phyloP scores from a whole-genome alignment of 2,888 invertebrate species.

The Heliconius cydno region DNA sequence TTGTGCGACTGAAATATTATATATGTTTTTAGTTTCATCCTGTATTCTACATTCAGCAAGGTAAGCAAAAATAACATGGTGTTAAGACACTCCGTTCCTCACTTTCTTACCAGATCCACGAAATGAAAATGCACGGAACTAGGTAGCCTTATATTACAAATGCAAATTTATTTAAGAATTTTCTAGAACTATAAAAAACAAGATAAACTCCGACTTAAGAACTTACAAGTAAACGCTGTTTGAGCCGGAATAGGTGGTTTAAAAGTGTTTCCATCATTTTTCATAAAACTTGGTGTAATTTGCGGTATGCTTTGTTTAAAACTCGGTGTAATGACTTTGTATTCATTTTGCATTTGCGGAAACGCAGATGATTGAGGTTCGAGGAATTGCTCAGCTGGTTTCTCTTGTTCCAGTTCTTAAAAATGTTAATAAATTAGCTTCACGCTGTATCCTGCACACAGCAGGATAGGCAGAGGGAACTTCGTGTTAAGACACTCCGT shows the following conservation, averaged over 20 bases:
- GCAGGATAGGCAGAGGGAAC: too few relatives aligned
- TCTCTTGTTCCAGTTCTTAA: slow-evolving; percentile 17
- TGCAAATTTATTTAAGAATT: too few relatives aligned
- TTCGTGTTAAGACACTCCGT: too few relatives aligned
- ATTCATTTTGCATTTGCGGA: slow-evolving; percentile 19
- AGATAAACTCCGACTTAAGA: background rate
- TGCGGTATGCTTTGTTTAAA: slow-evolving; percentile 24
- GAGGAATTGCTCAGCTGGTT: background rate
- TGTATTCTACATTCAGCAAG: too few relatives aligned
- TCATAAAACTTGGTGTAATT: slow-evolving; percentile 10
- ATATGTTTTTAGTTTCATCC: too few relatives aligned
- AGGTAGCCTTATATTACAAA: too few relatives aligned
- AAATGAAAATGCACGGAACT: too few relatives aligned
- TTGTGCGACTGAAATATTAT: slow-evolving; percentile 45
- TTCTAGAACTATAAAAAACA: background rate
- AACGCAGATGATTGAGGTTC: slow-evolving; percentile 19
- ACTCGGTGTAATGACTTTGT: background rate
- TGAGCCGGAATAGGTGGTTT: slow-evolving; percentile 40
- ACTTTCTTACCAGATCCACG: too few relatives aligned
- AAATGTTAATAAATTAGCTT: background rate
- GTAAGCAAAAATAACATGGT: too few relatives aligned
- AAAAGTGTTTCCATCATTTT: slow-evolving; percentile 29
- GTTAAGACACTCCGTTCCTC: too few relatives aligned
- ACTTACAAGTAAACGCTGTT: slow-evolving; percentile 48
- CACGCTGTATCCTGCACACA: too few relatives aligned